Base-by-base conservation (phyloP, 2,113 vertebrate genomes). In the Psittacus erithacus region DNA sequence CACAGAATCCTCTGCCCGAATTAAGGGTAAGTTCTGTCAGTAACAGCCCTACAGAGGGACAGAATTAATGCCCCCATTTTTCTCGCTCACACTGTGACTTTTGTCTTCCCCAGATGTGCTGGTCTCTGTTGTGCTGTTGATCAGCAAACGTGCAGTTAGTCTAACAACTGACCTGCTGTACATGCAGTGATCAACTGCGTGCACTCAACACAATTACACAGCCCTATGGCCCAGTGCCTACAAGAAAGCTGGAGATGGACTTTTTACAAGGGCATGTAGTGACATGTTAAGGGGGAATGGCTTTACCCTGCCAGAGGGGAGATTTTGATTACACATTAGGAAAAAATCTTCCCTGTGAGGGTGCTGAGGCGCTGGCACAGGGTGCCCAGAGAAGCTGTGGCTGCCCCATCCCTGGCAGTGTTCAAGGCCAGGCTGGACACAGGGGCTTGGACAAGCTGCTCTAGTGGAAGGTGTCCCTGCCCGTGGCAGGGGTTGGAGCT, bases 11-110 rank as follows among this genome's bases (percentile, higher is more conserved):
- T 76, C n/a, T 65, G 29, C 68, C 78, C 93, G 88, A 90, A 82
- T 82, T 27, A 43, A 38, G 87, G 69, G 23, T 46, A 33, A 71
- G 81, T 89, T 90, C 91, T 95, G 47, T 86, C 82, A 68, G 93
- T 82, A 64, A 73, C 62, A 94, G 82, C 75, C 60, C 90, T 75
- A 29, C 55, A 33, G 64, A 46, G 20, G 2, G 39, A 55, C 78
- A 73, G 74, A 44, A 90, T 95, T 94, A 95, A 93, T 80, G 78
- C 39, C 76, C 75, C 78, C 67, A 49, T 95, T 95, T 93, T 93
- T 71, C 88, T 90, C 0, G 0, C 67, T 85, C 29, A 94, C 87
- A 91, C 75, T 95, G 93, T 47, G 84, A 82, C 75, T 59, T 88
- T 63, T 93, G 90, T 90, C 70, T 57, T 79, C 31, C 75, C 73